Evolutionary conservation across 2,113 vertebrate species (phyloP).

Genomic region (Galeopterus variegatus): DNA sequence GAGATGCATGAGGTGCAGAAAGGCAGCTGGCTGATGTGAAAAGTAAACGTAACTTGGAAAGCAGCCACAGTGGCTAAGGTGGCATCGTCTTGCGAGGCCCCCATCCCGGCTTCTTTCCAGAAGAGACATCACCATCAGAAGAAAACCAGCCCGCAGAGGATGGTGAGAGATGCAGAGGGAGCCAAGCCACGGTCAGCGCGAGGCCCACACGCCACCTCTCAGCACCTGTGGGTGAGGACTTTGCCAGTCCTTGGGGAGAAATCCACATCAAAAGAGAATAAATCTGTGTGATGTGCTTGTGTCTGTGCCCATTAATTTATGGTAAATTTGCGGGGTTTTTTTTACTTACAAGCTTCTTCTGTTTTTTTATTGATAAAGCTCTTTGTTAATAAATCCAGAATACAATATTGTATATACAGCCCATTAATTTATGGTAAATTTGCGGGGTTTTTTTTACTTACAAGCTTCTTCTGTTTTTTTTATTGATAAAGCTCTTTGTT

Average conservation of each 20-base stretch:
- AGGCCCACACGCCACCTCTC: not conserved
- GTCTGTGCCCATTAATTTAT: not conserved
- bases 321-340: not conserved
- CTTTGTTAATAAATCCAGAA: not conserved
- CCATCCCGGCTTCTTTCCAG: fast-evolving
- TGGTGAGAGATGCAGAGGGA: not conserved
- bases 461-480: not conserved
- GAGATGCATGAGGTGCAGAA: fast-evolving
- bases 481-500: not conserved
- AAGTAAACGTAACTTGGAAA: too few relatives aligned
- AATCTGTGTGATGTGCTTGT: fast-evolving
- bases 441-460: not conserved
- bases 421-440: too few relatives aligned
- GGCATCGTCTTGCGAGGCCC: not conserved
- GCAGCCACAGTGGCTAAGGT: too few relatives aligned
- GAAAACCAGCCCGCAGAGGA: not conserved
- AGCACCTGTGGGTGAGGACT: not conserved
- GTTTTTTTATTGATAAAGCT: not conserved
- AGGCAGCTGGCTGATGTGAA: not conserved
- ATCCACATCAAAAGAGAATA: not conserved
- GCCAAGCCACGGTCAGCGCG: not conserved
- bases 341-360: not conserved
- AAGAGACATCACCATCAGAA: not conserved
- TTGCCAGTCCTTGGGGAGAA: not conserved
- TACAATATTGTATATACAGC: too few relatives aligned